These are phyloP conservation scores for Ariolimax columbianus DNA, from an alignment of 2,888 invertebrate species.

Conservation along the genomic window DNA sequence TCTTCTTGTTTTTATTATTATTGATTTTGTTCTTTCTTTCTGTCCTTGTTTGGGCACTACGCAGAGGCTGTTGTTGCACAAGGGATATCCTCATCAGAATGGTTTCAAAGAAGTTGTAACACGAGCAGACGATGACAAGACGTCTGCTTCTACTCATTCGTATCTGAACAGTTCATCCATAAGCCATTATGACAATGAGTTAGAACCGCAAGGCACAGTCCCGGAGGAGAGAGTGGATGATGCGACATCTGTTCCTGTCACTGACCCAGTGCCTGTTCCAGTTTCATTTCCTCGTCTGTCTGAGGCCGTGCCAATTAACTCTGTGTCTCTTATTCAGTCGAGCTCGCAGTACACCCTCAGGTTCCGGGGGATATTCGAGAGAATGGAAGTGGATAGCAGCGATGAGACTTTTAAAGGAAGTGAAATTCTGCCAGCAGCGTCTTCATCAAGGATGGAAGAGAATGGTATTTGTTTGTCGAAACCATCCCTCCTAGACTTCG, in stretches of 20 bases:
- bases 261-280: constrained; percentile 8
- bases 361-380: constrained; percentile 39
- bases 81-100: constrained; percentile 46
- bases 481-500: not conserved
- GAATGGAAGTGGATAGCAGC: constrained; percentile 47
- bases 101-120: constrained; percentile 31
- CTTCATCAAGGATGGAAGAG: constrained; percentile 36
- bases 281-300: constrained; percentile 32
- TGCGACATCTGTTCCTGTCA: not conserved
- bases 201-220: not conserved
- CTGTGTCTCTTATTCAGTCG: constrained; percentile 29
- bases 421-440: constrained; percentile 36
- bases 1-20: constrained; percentile 22
- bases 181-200: not conserved
- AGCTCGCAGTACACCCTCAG: constrained; percentile 26
- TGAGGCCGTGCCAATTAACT: constrained; percentile 23
- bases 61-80: constrained; percentile 50
- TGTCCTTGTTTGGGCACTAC: not conserved
- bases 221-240: constrained; percentile 15
- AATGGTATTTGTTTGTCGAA: constrained; percentile 24
- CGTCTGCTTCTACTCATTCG: constrained; percentile 57
- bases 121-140: constrained; percentile 39
- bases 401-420: constrained; percentile 29
- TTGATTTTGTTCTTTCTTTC: not conserved
- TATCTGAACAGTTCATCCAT: constrained; percentile 25